Evolutionary conservation across 2,113 vertebrate genomes (phyloP).

Genomic region (Mirza zaza): DNA sequence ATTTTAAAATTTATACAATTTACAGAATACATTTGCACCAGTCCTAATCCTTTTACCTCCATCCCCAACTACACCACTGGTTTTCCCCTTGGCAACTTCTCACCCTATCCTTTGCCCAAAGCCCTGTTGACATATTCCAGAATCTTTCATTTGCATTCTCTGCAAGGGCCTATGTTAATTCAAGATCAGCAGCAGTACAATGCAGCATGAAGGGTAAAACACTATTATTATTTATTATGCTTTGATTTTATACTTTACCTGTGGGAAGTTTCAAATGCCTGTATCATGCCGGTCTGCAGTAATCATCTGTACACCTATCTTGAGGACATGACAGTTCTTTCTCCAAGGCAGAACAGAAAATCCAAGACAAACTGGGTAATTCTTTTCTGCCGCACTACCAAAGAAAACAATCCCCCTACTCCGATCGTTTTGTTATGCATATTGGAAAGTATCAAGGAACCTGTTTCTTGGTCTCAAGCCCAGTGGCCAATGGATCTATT

Average conservation of each 20-base stretch:
- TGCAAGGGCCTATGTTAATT: conserved; percentile 50
- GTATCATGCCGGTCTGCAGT: conserved; percentile 65
- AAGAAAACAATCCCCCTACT: neutral
- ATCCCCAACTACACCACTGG: neutral
- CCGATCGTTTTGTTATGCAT: neutral
- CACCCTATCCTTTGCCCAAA: neutral
- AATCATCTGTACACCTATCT: neutral
- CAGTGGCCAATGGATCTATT: neutral
- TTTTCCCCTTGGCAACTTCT: neutral
- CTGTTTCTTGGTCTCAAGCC: neutral
- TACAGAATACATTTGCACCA: neutral
- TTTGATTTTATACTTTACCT: conserved; percentile 63
- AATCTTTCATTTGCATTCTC: conserved; percentile 63
- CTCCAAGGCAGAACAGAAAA: neutral
- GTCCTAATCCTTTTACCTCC: neutral
- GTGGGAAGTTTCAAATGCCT: conserved; percentile 77
- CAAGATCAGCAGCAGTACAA: conserved; percentile 41
- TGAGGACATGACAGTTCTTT: neutral
- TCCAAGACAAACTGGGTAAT: neutral
- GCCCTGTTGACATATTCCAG: conserved; percentile 5
- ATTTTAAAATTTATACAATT: conserved; percentile 50
- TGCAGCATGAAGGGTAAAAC: conserved; percentile 5
- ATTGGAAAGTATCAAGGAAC: neutral
- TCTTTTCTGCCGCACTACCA: neutral
- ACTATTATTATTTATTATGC: conserved; percentile 67